phyloP scores from a whole-genome alignment of 2,888 invertebrate species.

The Luffia ferchaultella region DNA sequence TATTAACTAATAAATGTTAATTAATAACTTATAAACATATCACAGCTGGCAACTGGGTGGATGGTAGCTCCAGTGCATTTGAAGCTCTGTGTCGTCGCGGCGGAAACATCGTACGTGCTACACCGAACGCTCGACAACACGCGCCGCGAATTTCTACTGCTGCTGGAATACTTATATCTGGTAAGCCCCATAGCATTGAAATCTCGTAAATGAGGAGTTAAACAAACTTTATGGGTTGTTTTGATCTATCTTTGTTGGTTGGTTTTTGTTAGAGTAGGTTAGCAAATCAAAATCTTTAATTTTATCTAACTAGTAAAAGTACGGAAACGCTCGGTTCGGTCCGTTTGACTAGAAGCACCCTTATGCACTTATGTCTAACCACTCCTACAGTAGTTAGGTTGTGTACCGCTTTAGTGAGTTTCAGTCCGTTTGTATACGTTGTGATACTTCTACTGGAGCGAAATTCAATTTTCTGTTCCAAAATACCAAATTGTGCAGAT shows the following conservation, averaged over 20 bases:
- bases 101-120: slow-evolving; percentile 42
- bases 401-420: too few relatives aligned
- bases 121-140: slow-evolving; percentile 23
- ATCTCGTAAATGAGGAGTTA: not conserved
- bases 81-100: slow-evolving; percentile 48
- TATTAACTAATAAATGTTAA: not conserved
- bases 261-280: too few relatives aligned
- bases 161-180: slow-evolving; percentile 64
- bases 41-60: slow-evolving; percentile 16
- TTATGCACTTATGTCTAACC: too few relatives aligned
- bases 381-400: too few relatives aligned
- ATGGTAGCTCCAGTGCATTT: slow-evolving; percentile 35
- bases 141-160: slow-evolving; percentile 42
- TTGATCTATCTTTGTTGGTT: not conserved
- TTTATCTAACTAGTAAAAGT: too few relatives aligned
- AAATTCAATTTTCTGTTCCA: too few relatives aligned
- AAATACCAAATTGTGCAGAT: too few relatives aligned
- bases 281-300: too few relatives aligned
- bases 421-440: too few relatives aligned
- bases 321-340: too few relatives aligned
- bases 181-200: slow-evolving; percentile 25
- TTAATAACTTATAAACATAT: not conserved
- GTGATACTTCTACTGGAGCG: too few relatives aligned
- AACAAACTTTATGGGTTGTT: not conserved
- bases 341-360: too few relatives aligned